These are phyloP conservation scores for Monodelphis domestica DNA, from an alignment of 2,797 vertebrate genomes.

Conservation along the genomic window DNA sequence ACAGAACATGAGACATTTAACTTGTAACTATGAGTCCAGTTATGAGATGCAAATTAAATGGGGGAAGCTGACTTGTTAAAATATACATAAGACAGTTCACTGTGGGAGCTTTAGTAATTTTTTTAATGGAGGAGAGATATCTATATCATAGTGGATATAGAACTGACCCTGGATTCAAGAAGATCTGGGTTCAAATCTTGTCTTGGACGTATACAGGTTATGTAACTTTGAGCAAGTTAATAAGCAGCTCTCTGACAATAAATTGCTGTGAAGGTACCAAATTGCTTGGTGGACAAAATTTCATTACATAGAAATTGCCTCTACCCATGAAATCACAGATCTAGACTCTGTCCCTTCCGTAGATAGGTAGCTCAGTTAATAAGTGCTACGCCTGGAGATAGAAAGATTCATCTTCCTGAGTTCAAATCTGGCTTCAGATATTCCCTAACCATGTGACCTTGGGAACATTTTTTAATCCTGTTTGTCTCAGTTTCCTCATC, in stretches of 20 bases:
- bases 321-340: not conserved
- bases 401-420: too few relatives aligned
- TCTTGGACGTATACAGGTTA: not conserved
- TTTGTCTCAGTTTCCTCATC: too few relatives aligned
- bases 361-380: too few relatives aligned
- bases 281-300: not conserved
- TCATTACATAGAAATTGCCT: not conserved
- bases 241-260: not conserved
- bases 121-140: not conserved
- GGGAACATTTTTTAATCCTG: too few relatives aligned
- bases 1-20: conserved; percentile 33
- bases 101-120: not conserved
- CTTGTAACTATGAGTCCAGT: not conserved
- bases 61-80: not conserved
- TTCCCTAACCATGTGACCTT: too few relatives aligned
- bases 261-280: not conserved
- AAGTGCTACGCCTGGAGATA: too few relatives aligned
- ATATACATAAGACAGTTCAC: conserved; percentile 18
- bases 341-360: not conserved
- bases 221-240: not conserved
- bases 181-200: not conserved
- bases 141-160: not conserved
- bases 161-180: not conserved
- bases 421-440: too few relatives aligned
- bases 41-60: not conserved